Base-by-base conservation (phyloP, 2,888 invertebrate genomes). In the Stictocephala bisonia region DNA sequence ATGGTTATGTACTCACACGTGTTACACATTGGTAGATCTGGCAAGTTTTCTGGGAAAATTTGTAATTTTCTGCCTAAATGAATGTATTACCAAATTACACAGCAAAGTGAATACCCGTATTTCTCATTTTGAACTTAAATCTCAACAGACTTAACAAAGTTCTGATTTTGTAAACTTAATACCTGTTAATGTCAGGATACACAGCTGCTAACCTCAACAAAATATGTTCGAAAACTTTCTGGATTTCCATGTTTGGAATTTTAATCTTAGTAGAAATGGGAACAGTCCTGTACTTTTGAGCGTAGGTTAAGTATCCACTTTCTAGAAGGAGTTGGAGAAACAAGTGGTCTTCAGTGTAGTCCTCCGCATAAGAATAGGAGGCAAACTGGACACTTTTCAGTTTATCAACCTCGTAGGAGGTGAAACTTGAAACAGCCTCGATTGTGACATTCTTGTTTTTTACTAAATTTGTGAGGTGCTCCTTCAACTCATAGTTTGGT, bases 301-400 rank as follows among this genome's bases (percentile, higher is more conserved):
- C 60, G 13, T 13, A 60, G 2, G 60, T 60, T 3, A 60, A 20
- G 18, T 60, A 60, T 13, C 60, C 60, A 40, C 60, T 60, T 60
- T 60, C 60, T 35, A 60, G 15, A 18, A 60, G 31, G 1, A 60
- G 18, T 13, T 60, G 60, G 18, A 40, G 1, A n/a, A 60, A 60
- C 35, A 60, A 60, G 22, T 60, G 22, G n/a, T n/a, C n/a, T n/a
- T n/a, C n/a, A n/a, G n/a, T n/a, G 13, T 35, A 60, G 13, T 60
- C 60, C 22, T 60, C 60, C 20, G 20, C 31, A 22, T 29, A 31
- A 18, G n/a, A 35, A 24, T 35, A 22, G 35, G 22, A 60, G 6
- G 35, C 9, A 13, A 18, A 2, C 20, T 35, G 60, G 31, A 35
- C 22, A 22, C 22, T 22, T 35, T 60, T 60, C 35, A 60, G 13